phyloP scores from a whole-genome alignment of 92 coral and sea anemone genomes.

The Phenganax stokvisi region DNA sequence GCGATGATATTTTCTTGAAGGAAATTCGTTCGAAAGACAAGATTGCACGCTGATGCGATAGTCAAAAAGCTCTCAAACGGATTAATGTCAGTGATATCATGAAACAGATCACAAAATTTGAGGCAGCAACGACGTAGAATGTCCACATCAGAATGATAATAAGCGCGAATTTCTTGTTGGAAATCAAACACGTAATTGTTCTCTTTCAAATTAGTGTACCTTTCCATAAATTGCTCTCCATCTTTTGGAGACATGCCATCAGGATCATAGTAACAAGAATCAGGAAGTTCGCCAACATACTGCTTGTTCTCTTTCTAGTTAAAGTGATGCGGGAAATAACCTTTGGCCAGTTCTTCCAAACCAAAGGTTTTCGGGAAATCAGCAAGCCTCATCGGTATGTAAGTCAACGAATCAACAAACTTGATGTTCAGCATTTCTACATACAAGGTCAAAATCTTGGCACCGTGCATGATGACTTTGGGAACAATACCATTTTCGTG shows the following conservation, averaged over 20 bases:
- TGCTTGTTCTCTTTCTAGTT: constrained; percentile 28
- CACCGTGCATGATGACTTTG: constrained; percentile 30
- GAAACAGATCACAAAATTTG: no score
- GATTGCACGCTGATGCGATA: constrained; percentile 19
- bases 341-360: constrained; percentile 41
- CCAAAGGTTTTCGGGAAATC: constrained; percentile 33
- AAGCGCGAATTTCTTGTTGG: no score
- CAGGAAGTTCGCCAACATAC: background rate
- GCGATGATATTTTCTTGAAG: constrained; percentile 16
- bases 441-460: constrained; percentile 42
- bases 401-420: background rate
- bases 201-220: background rate
- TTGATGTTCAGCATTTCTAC: constrained; percentile 30
- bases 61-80: no score
- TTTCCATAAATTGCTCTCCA: background rate
- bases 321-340: constrained; percentile 45
- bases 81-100: no score
- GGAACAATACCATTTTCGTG: no score
- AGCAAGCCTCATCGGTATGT: constrained; percentile 8
- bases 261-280: no score
- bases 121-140: no score
- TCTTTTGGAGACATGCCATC: no score
- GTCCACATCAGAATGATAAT: no score
- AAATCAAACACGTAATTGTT: background rate
- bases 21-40: constrained; percentile 20